Conservation (phyloP, 1,140 invertebrate species). For the Contarinia nasturtii region DNA sequence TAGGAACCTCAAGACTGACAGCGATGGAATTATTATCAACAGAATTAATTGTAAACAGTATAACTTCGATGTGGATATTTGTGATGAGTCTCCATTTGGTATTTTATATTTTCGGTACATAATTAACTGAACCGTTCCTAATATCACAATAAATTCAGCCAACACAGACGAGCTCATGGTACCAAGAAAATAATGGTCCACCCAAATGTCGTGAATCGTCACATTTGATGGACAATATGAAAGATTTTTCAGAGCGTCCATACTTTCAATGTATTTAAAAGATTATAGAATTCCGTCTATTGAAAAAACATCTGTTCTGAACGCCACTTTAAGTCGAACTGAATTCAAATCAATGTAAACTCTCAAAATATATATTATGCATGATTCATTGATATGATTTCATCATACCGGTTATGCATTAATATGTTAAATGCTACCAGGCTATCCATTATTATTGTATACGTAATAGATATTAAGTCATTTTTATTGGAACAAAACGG, state of each 20-base stretch:
- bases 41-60: conserved; percentile 57
- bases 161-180: conserved; percentile 52
- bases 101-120: conserved; percentile 75
- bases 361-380: no score
- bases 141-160: conserved; percentile 53
- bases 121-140: conserved; percentile 60
- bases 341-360: no score
- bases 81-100: conserved; percentile 39
- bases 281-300: no score
- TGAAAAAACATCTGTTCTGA: no score
- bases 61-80: conserved; percentile 34
- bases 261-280: not conserved
- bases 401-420: no score
- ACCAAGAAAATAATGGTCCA: conserved; percentile 83
- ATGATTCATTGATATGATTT: no score
- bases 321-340: no score
- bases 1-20: conserved; percentile 46
- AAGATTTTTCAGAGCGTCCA: conserved; percentile 16
- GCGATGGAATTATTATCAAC: conserved; percentile 44
- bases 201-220: conserved; percentile 59
- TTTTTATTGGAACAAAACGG: no score
- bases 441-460: no score
- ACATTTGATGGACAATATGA: conserved; percentile 64
- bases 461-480: no score
- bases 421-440: no score